These are phyloP conservation scores for Anniella stebbinsi DNA, from an alignment of 2,797 vertebrate species.

Conservation along the genomic window DNA sequence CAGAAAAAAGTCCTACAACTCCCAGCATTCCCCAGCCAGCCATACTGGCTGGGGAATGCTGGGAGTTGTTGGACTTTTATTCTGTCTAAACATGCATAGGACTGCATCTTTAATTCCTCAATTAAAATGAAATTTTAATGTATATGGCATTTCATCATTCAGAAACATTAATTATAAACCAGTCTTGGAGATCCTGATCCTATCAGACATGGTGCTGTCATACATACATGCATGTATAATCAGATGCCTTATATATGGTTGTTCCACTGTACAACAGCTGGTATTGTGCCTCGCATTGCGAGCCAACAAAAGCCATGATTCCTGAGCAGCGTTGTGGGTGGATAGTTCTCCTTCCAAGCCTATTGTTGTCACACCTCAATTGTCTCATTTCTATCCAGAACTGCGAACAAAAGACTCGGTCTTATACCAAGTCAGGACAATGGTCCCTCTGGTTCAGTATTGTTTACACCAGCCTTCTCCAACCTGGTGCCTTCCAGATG, in stretches of 20 bases:
- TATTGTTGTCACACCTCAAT: not conserved
- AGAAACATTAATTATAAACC: constrained; percentile 17
- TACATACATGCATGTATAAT: not conserved
- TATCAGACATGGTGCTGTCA: not conserved
- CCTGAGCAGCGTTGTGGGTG: not conserved
- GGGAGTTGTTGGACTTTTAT: too few species aligned
- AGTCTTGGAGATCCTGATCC: constrained; percentile 10
- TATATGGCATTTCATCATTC: constrained; percentile 19
- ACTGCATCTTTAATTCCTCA: not conserved
- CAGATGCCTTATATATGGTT: not conserved
- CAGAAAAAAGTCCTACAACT: too few species aligned
- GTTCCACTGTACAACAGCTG: not conserved
- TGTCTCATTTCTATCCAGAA: not conserved
- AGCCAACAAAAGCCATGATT: not conserved
- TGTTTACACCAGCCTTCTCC: not conserved
- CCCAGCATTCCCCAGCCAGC: too few species aligned
- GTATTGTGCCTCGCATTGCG: not conserved
- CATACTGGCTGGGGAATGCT: too few species aligned
- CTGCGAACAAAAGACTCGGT: not conserved
- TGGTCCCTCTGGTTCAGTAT: not conserved
- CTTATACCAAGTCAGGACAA: not conserved
- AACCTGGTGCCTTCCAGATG: too few species aligned
- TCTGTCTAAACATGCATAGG: too few species aligned
- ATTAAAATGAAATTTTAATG: not conserved
- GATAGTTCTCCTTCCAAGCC: not conserved